Evolutionary conservation across 2,888 invertebrate species (phyloP), one percentile per base, ranked within the genome.

Genomic region (Actias luna): DNA sequence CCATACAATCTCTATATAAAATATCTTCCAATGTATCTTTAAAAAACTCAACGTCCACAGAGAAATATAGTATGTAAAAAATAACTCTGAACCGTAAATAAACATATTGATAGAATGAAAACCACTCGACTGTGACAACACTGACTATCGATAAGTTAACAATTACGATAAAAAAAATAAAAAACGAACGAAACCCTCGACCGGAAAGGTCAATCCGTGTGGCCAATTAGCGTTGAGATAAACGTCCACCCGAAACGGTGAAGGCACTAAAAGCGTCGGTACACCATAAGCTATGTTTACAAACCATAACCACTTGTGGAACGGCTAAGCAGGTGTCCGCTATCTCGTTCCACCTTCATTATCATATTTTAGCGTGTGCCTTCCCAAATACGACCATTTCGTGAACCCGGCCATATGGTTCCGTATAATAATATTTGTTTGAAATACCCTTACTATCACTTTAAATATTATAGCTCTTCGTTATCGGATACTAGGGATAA

Each of bases 201-300:
- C 50, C 42, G 46, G 42, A 60, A 60, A 60, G 33, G 60, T 60
- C 50, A 50, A 46, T 60, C 60, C 60, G 60, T 60, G 60, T 60
- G 50, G 50, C 60, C 60, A 60, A 60, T 60, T 60, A 60, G 33
- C 60, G 31, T 50, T 33, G 25, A 50, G 33, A 60, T 50, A 50
- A 60, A 60, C 55, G 55, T 55, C 55, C 29, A 27, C 29, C 55
- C 5, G 7, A 55, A 55, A 55, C 14, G 55, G 55, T 29, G 55
- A 29, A 29, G 55, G 35, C 42, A 36, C 59, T 59, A 59, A 59
- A 59, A 59, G 59, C 59, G 39, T 22, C 59, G 12, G 39, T 12
- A 59, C 29, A 59, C 59, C 27, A 59, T 42, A 42, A 59, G n/a
- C 31, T 29, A 29, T 59, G 29, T 59, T 59, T 59, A 59, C 59